A percentile compares a stretch with the other conserved stretches of the same genome.
phyloP scores from a whole-genome alignment of 2,113 vertebrate species.

The Hyperopisus bebe region DNA sequence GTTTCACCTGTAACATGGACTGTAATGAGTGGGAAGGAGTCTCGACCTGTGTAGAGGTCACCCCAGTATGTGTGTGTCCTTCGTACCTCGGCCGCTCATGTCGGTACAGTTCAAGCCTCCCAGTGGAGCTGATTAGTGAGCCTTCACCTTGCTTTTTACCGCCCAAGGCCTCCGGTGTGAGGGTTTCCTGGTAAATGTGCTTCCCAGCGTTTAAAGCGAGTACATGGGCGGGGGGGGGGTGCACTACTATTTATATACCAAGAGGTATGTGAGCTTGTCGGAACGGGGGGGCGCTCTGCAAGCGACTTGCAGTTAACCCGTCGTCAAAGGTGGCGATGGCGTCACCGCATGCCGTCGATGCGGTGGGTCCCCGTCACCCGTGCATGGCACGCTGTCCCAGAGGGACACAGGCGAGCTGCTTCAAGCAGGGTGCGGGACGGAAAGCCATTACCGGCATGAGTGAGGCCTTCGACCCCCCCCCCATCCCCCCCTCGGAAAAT shows the following conservation, averaged over 20 bases:
- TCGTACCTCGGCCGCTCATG: neutral
- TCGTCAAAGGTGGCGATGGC: neutral
- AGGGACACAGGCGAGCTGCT: neutral
- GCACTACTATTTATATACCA: neutral
- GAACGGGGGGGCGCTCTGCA: conserved; percentile 3
- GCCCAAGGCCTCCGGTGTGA: conserved; percentile 1
- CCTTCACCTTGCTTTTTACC: neutral
- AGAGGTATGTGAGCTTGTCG: neutral
- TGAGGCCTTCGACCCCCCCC: neutral
- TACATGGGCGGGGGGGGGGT: neutral
- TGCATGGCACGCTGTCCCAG: neutral
- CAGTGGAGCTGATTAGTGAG: neutral
- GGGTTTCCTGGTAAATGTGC: conserved; percentile 20
- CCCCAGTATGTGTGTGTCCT: neutral
- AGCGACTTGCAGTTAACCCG: neutral
- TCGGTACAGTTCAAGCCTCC: neutral
- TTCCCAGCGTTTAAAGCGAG: neutral
- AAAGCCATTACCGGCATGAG: neutral
- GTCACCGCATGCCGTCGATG: neutral
- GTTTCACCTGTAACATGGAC: neutral
- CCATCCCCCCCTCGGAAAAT: too few species aligned
- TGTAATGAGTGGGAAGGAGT: neutral
- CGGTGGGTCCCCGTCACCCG: neutral
- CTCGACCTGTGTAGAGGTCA: neutral
- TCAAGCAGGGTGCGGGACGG: neutral